A percentile compares a stretch with the other conserved stretches of the same genome.
phyloP scores from a whole-genome alignment of 2,888 invertebrate genomes.

The Argyresthia albistria region DNA sequence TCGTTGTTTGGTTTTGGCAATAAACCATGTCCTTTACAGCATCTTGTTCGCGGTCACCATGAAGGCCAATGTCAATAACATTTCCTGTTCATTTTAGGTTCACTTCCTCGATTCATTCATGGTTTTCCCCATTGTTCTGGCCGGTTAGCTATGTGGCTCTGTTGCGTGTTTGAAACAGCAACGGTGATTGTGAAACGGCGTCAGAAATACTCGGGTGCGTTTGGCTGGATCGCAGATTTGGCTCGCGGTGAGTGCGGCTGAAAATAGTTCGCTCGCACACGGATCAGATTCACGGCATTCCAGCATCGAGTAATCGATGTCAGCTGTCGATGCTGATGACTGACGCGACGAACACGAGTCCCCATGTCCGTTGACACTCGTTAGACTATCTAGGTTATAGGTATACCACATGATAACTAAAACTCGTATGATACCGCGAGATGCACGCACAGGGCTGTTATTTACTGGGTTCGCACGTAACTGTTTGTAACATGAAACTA shows the following conservation, averaged over 20 bases:
- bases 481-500: too few species aligned
- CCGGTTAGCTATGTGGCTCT: conserved; percentile 1
- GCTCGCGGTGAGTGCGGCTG: conserved; percentile 53
- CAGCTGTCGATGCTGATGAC: not conserved
- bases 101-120: conserved; percentile 26
- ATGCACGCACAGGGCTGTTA: not conserved
- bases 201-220: conserved; percentile 61
- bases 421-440: not conserved
- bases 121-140: conserved; percentile 25
- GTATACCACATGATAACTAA: not conserved
- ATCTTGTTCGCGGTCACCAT: conserved; percentile 6
- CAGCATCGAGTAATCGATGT: conserved; percentile 13
- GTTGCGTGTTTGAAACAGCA: conserved; percentile 18
- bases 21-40: not conserved
- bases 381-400: not conserved
- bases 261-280: conserved; percentile 55
- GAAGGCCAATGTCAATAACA: conserved; percentile 67
- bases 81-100: too few species aligned
- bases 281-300: conserved; percentile 67
- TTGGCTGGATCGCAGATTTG: conserved; percentile 69
- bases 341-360: not conserved
- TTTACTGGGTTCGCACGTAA: too few species aligned
- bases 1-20: conserved; percentile 2
- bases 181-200: conserved; percentile 53
- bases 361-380: not conserved